A percentile compares a stretch with the other conserved stretches of the same genome.
phyloP scores from a whole-genome alignment of 2,888 invertebrate species.

The Eupithecia dodoneata region DNA sequence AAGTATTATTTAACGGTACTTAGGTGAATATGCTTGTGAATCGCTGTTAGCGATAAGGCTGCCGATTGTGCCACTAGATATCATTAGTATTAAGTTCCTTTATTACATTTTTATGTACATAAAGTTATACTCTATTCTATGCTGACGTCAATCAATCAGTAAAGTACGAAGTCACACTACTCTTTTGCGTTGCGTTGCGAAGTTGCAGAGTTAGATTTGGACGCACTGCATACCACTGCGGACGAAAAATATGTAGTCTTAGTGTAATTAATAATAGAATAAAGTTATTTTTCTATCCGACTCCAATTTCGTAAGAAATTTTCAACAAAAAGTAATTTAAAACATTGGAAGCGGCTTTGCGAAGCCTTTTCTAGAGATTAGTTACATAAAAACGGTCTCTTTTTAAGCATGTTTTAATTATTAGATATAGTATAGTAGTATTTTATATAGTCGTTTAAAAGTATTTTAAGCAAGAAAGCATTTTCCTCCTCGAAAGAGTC shows the following conservation, averaged over 20 bases:
- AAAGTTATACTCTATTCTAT: no score
- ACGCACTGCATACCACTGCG: no score
- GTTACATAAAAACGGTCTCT: neutral
- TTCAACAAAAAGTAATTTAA: neutral
- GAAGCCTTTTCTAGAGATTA: neutral
- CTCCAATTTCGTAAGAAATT: neutral
- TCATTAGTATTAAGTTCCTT: no score
- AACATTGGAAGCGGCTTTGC: neutral
- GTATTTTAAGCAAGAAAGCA: neutral
- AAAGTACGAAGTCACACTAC: no score
- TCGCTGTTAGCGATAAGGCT: no score
- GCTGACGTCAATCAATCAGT: neutral
- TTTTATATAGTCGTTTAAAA: neutral
- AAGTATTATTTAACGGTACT: neutral
- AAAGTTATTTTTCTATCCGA: no score
- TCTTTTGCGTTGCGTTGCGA: no score
- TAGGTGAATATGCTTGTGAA: neutral
- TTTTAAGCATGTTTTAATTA: neutral
- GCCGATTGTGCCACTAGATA: no score
- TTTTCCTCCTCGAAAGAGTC: conserved; percentile 4
- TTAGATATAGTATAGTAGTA: neutral
- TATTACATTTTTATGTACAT: no score
- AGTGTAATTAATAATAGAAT: no score
- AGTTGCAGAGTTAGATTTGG: no score
- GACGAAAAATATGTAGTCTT: no score